Evolutionary conservation across 2,888 invertebrate species (phyloP), one percentile per base, ranked within the genome.

Genomic region (Athrips mouffetella): DNA sequence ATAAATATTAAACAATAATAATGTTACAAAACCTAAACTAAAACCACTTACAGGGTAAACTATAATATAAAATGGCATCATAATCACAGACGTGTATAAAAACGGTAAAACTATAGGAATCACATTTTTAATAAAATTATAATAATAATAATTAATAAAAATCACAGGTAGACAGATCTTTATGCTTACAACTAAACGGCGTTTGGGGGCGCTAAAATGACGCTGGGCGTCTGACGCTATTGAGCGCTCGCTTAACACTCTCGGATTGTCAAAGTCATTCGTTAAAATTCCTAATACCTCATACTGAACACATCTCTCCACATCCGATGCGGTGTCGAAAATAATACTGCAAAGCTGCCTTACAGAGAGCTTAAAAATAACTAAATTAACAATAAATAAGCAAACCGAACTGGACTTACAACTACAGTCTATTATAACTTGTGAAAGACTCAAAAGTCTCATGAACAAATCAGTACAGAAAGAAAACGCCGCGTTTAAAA

Each of bases 11-110:
- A 57, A 52, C 53, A 56, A 54, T 47, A 53, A 60, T 60, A 58
- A 64, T 67, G 18, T 30, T 44, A 62, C 62, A 67, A 71, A 70
- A 67, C 63, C 58, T 71, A 75, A 76, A 70, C 61, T 67, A 72
- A 76, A 71, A 70, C 73, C 72, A 62, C 76, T 78, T 75, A 76
- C 47, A 68, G 75, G 70, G 69, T 68, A 40, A 35, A 46, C 27
- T 52, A 70, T 57, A 48, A 59, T 57, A 63, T 64, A 70, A 69
- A 73, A 82, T 84, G 85, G 80, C 82, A 79, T 81, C 74, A 67
- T 54, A 77, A 87, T 87, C 85, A 87, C 87, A 81, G 85, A 77
- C 69, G 62, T 62, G 67, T 70, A 59, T 65, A 73, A 73, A 80
- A 81, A 78, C 76, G 62, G 67, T 64, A 68, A 68, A 75, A 75